Evolutionary conservation across 2,888 invertebrate genomes (phyloP), one percentile per base, ranked within the genome.

Genomic region (Matsumyia berberina): DNA sequence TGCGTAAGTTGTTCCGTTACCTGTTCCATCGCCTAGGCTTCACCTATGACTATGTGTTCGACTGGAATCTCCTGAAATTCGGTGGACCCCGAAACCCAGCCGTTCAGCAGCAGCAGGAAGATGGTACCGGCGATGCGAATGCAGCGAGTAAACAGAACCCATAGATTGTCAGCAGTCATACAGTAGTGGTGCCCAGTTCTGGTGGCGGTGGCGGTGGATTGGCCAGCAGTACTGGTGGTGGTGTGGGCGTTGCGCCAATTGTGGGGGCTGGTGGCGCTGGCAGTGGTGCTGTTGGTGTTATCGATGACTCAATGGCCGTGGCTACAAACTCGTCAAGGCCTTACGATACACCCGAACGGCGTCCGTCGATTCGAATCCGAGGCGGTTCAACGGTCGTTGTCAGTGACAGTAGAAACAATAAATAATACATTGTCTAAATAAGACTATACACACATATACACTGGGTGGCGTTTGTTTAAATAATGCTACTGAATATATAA

Each of bases 41-140:
- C 93, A 98, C 98, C 69, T 99, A 99, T 91, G 99, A 99, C 93
- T 99, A 99, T 92, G 98, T 99, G 66, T 99, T 99, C 92, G 99
- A 99, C 92, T 99, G 99, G 99, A 99, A 99, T 93, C 96, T 99
- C 96, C 95, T 99, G 91, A 99, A 99, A 93, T 98, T 97, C 92
- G 97, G 96, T 93, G 91, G 91, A 6, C 89, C 91, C 0, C 89
- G 92, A 46, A 92, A 90, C 88, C 90, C 91, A 0, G 90, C 90
- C 64, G 89, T 89, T 73, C 89, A 90, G 76, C 90, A 90, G 37
- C 91, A 91, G 79, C 89, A 89, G 35, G 91, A 91, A 81, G 90
- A 90, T 7, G 91, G 89, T 11, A 88, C 87, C 60, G 91, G 89
- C 46, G 91, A 81, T 46, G 64, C 80, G 42, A 90, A 89, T 83